Evolutionary conservation across 1,140 invertebrate genomes (phyloP).

Genomic region (Triops longicaudatus): DNA sequence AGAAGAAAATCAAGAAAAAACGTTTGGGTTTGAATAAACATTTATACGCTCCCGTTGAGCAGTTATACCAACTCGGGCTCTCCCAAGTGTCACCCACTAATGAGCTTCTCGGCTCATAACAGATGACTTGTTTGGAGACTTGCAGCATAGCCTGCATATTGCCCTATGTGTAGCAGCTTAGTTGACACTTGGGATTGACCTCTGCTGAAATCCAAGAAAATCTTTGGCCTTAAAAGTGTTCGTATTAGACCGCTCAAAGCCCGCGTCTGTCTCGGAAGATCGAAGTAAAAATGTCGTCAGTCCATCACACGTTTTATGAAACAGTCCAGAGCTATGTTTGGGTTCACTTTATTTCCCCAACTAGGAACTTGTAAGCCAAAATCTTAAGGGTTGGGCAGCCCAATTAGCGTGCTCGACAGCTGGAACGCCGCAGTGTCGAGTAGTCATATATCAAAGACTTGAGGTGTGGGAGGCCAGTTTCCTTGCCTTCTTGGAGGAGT

Average conservation of each 20-base stretch:
- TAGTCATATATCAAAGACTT: constrained; percentile 13
- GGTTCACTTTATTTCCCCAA: background rate
- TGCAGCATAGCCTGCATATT: background rate
- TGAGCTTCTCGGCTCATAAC: constrained; percentile 10
- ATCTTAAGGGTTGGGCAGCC: constrained; percentile 14
- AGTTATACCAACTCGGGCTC: background rate
- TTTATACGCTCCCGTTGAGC: constrained; percentile 14
- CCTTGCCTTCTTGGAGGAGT: no score
- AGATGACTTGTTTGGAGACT: constrained; percentile 12
- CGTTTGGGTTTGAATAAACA: background rate
- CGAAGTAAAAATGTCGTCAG: constrained; percentile 2
- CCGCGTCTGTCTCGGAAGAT: background rate
- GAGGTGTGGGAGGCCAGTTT: constrained; percentile 15
- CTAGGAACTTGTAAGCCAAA: background rate
- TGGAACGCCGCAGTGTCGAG: constrained; percentile 13
- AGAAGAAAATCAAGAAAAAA: constrained; percentile 1
- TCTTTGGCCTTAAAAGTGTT: background rate
- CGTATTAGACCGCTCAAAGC: background rate
- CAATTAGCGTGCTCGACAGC: constrained; percentile 7
- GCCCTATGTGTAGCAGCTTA: background rate
- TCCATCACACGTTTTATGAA: constrained; percentile 7
- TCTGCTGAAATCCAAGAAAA: background rate
- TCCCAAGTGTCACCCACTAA: constrained; percentile 14
- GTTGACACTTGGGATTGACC: background rate
- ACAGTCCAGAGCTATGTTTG: constrained; percentile 1